Base-by-base conservation (phyloP, 2,888 invertebrate genomes). In the Spodoptera picta region DNA sequence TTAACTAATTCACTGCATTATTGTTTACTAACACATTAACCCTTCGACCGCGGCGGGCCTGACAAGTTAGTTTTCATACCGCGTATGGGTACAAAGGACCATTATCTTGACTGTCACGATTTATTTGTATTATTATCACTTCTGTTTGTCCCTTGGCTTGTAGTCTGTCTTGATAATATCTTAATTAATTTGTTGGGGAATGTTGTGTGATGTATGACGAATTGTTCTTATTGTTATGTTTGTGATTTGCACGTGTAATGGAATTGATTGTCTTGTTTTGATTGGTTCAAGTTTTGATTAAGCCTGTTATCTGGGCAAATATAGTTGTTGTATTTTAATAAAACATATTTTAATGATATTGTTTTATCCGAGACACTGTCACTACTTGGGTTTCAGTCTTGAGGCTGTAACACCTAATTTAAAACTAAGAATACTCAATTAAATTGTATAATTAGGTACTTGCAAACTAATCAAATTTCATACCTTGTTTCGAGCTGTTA, bases 41-140 rank as follows among this genome's bases (percentile, higher is more conserved):
- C 81, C 74, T 69, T 59, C 60, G 48, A 53, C 23, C 51, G 67
- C 71, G 2, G 55, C 54, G 76, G 76, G 76, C 61, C 44, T 49
- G 56, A 14, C 23, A 47, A 43, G 45, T 4, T 46, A 45, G 48
- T 44, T 54, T 27, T 14, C 14, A n/a, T 10, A 10, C 58, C 14
- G 60, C 65, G 60, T 70, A 62, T 57, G 46, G 7, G 6, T 63
- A 78, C 73, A 71, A 79, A 79, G 77, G 67, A 69, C 63, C 68
- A 80, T 78, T 79, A 80, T 80, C 79, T 65, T 31, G 68, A 64
- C 56, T 56, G 31, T 48, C 43, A 56, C 73, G 73, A 81, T 81
- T 81, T 81, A 81, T 81, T 76, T 49, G 65, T 61, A 55, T 74
- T 80, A 81, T 81, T 81, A 81, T 80, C 78, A 69, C 66, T 47